Evolutionary conservation across 2,113 vertebrate species (phyloP).

Genomic region (Myotis brandtii): DNA sequence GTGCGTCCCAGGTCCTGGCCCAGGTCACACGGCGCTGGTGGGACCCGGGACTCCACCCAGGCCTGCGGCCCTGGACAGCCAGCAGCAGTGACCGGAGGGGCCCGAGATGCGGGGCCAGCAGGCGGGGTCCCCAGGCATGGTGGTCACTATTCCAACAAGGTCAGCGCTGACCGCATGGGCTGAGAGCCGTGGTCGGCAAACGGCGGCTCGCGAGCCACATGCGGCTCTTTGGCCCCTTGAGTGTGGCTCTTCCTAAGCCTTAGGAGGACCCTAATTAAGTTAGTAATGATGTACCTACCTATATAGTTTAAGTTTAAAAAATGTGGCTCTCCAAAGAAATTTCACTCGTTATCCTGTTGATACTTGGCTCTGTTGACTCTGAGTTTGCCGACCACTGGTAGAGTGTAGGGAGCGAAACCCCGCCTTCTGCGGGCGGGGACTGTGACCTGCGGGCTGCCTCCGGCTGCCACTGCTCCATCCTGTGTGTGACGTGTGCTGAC

Average conservation of each 20-base stretch:
- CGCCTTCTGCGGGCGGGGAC: too few relatives aligned
- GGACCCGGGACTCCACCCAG: background rate
- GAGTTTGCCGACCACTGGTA: too few relatives aligned
- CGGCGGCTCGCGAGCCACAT: too few relatives aligned
- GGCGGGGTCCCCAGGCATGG: background rate
- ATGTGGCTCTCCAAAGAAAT: too few relatives aligned
- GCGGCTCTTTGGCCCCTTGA: too few relatives aligned
- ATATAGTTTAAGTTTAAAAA: too few relatives aligned
- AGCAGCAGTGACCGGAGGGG: background rate
- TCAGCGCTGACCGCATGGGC: fast-evolving
- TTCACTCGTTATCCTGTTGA: too few relatives aligned
- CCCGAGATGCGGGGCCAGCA: background rate
- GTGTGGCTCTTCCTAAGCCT: too few relatives aligned
- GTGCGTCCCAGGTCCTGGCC: background rate
- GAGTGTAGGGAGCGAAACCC: fast-evolving
- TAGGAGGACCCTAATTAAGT: too few relatives aligned
- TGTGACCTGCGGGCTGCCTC: background rate
- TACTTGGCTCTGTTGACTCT: too few relatives aligned
- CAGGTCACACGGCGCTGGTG: background rate
- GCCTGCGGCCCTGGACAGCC: background rate
- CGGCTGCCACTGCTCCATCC: background rate
- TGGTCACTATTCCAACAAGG: background rate
- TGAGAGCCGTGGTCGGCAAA: too few relatives aligned
- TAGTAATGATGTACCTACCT: too few relatives aligned
- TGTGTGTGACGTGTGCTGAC: slow-evolving; percentile 15